Percentiles rank a stretch among this genome's conserved stretches.
These are phyloP conservation scores for Orchesellides sinensis DNA, from an alignment of 2,888 invertebrate species.

Conservation along the genomic window DNA sequence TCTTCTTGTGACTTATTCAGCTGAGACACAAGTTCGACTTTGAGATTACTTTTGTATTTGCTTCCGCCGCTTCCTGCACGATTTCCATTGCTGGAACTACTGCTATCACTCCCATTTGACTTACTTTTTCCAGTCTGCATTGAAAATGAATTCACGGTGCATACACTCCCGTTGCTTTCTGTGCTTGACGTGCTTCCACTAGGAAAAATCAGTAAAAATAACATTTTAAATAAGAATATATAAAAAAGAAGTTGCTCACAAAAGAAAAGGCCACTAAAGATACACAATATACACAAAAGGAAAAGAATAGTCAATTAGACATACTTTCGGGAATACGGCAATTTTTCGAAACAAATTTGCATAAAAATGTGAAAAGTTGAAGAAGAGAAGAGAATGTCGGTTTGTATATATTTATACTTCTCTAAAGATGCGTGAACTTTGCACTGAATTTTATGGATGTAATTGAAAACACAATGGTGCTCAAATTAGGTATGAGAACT, in stretches of 20 bases:
- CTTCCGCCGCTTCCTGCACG: background rate
- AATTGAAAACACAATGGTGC: no score
- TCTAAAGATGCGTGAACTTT: no score
- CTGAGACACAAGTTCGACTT: constrained; percentile 57
- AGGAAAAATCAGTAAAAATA: constrained; percentile 22
- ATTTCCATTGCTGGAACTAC: constrained; percentile 13
- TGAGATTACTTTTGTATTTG: constrained; percentile 61
- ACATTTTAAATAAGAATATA: constrained; percentile 12
- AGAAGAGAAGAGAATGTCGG: no score
- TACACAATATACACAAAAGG: no score
- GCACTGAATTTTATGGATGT: no score
- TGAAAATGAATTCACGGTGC: constrained; percentile 67
- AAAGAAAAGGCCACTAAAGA: no score
- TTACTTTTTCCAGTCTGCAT: constrained; percentile 47
- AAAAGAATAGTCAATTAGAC: constrained; percentile 56
- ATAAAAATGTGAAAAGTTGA: constrained; percentile 59
- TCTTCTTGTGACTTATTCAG: constrained; percentile 54
- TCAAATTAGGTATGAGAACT: no score
- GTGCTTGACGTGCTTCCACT: constrained; percentile 69
- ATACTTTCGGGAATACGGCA: constrained; percentile 20
- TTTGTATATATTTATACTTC: no score
- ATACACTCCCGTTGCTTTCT: constrained; percentile 68
- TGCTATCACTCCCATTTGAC: constrained; percentile 37
- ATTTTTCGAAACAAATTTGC: constrained; percentile 61
- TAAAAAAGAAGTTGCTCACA: background rate